Base-by-base conservation (phyloP, 1,140 invertebrate genomes). In the Drosophila littoralis region DNA sequence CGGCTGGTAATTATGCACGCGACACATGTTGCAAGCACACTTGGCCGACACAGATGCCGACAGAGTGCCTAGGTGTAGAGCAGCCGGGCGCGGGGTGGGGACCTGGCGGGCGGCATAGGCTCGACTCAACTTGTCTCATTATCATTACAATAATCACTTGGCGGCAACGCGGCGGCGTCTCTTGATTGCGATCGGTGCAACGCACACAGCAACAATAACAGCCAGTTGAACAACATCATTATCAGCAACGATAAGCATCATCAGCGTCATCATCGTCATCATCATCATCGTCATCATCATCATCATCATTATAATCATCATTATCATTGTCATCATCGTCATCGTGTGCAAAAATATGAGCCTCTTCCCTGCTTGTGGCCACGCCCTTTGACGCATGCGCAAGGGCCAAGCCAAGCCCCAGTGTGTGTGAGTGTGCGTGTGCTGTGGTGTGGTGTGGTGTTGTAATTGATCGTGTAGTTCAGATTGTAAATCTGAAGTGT, bases 141-240 rank as follows among this genome's bases (percentile, higher is more conserved):
- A 86, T 86, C 82, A 88, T 88, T 82, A 79, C 83, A 82, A 86
- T 79, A 86, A 86, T 86, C 82, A 82, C 82, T 73, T 79, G 79
- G 57, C 69, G 81, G 67, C 74, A 72, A 65, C 66, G 51, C 57
- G 79, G 80, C 77, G 81, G 65, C 77, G 77, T 71, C 80, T 75
- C 65, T 79, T 86, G 79, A 86, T 86, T 77, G 68, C 66, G 83
- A 86, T 86, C 82, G 65, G 83, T 50, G 58, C 51, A 55, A 63
- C 52, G 60, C 60, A 51, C 33, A 36, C 33, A 77, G 43, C 33
- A 66, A 45, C 48, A 68, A 55, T 17, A 58, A 28, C 15, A 55
- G 54, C 40, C 33, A 48, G 55, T 32, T 50, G 7, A 46, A 33
- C 55, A 54, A 81, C 68, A 45, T 57, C 61, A 73, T 68, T 60